Evolutionary conservation across 2,797 vertebrate genomes (phyloP).

Genomic region (Echeneis naucrates): DNA sequence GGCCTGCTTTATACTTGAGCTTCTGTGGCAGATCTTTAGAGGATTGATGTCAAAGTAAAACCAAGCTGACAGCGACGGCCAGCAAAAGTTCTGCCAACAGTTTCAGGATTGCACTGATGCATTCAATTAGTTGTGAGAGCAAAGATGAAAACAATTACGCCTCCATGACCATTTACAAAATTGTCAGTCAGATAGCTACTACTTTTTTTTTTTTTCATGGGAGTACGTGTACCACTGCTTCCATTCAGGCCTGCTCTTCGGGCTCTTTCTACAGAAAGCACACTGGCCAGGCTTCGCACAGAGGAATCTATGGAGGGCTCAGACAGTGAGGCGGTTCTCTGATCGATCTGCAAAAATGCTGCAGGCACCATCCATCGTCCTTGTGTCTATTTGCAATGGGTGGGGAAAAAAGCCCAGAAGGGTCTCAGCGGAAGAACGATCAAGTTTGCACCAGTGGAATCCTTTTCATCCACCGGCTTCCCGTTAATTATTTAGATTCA

Average conservation of each 20-base stretch:
- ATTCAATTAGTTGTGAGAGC: background rate
- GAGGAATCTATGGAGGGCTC: slow-evolving; percentile 68
- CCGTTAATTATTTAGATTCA: slow-evolving; percentile 73
- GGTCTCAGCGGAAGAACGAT: slow-evolving; percentile 54
- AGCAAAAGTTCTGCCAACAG: slow-evolving; percentile 38
- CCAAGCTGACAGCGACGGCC: slow-evolving; percentile 22
- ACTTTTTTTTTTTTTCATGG: slow-evolving; percentile 17
- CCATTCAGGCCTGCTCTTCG: slow-evolving; percentile 46
- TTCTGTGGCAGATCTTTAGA: slow-evolving; percentile 49
- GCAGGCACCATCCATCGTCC: slow-evolving; percentile 76
- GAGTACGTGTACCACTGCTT: slow-evolving; percentile 37
- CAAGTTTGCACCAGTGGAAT: slow-evolving; percentile 40
- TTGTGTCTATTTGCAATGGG: slow-evolving; percentile 66
- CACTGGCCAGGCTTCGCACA: slow-evolving; percentile 71
- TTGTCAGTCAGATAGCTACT: background rate
- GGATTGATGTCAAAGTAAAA: slow-evolving; percentile 57
- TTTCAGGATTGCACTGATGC: background rate
- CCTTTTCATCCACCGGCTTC: slow-evolving; percentile 53
- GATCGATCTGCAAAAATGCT: slow-evolving; percentile 79
- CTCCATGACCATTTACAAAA: slow-evolving; percentile 3
- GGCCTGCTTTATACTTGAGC: slow-evolving; percentile 32
- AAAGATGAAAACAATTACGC: slow-evolving; percentile 7
- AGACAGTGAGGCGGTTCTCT: slow-evolving; percentile 72
- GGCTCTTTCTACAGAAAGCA: slow-evolving; percentile 55
- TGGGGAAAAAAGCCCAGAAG: slow-evolving; percentile 46